A percentile compares a stretch with the other conserved stretches of the same genome.
Conservation (phyloP, 2,888 invertebrate genomes). For the Nomada ferruginata region DNA sequence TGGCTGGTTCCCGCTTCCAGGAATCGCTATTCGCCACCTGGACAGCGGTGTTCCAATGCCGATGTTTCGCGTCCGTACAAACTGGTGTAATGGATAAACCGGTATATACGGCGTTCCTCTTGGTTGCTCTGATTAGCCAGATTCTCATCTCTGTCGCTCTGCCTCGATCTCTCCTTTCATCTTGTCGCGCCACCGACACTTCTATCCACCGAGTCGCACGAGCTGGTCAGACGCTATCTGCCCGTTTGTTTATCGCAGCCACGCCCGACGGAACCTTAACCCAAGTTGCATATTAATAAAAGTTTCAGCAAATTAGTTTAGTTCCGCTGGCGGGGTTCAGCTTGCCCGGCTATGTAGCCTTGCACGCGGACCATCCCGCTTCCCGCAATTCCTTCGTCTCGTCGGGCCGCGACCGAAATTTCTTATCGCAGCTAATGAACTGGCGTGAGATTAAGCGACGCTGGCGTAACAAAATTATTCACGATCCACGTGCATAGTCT, state of each 20-base stretch:
- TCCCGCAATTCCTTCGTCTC: conserved; percentile 53
- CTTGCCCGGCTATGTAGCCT: conserved; percentile 45
- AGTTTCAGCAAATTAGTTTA: conserved; percentile 78
- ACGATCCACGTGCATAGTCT: neutral
- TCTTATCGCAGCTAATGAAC: conserved; percentile 53
- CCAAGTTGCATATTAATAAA: conserved; percentile 79
- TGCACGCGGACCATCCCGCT: conserved; percentile 38
- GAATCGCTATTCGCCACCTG: conserved; percentile 33
- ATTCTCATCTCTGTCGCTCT: neutral
- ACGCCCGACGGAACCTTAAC: conserved; percentile 41
- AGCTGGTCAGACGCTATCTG: conserved; percentile 68
- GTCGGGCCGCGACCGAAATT: conserved; percentile 41
- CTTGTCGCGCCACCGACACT: neutral
- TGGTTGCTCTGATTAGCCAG: neutral
- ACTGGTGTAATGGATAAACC: conserved; percentile 62
- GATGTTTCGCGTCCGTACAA: conserved; percentile 51
- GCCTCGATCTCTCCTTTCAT: neutral
- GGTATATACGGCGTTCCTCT: conserved; percentile 22
- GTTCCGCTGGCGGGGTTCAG: conserved; percentile 68
- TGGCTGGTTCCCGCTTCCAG: conserved; percentile 24
- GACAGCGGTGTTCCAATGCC: conserved; percentile 41
- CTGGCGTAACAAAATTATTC: conserved; percentile 42
- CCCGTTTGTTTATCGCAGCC: conserved; percentile 71
- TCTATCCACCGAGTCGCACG: conserved; percentile 27
- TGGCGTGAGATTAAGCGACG: conserved; percentile 49